A percentile compares a stretch with the other conserved stretches of the same genome.
Conservation (phyloP, 2,113 vertebrate genomes). For the Mus musculus region GRCm39 chr11:36442001-36442500, state of each 20-base stretch:
- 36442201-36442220: background rate
- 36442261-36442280: background rate
- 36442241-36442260: background rate
- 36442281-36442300: background rate
- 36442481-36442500: background rate
- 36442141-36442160: background rate
- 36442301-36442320: background rate
- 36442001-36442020: background rate
- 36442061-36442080: background rate
- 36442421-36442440: background rate
- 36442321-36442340: background rate
- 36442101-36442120: background rate
- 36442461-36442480: background rate
- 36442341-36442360: background rate
- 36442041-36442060: background rate
- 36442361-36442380: background rate
- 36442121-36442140: background rate
- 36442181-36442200: background rate
- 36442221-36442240: background rate
- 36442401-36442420: constrained; percentile 26
- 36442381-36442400: background rate
- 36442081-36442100: accelerated
- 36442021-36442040: background rate
- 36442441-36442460: background rate
- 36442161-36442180: background rate